Base-by-base conservation (phyloP, 2,888 invertebrate genomes). In the Frankliniella fusca region DNA sequence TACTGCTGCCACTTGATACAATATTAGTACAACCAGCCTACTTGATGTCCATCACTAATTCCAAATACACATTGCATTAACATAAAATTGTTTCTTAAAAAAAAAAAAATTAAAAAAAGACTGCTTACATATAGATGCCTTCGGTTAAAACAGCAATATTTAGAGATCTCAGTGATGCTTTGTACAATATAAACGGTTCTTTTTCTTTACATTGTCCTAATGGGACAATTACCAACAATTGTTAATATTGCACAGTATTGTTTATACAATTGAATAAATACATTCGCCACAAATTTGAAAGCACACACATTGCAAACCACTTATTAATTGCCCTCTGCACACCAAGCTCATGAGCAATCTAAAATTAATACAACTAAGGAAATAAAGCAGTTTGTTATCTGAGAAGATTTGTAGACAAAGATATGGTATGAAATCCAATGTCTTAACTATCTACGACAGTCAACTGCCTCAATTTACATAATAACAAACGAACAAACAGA, bases 101-200 rank as follows among this genome's bases (percentile, higher is more conserved):
- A 18, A 18, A 18, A 18, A 54, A 18, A 15, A 18, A 15, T 23
- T 70, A 8, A 23, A 23, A 65, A 23, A 23, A 23, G 11, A n/a
- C 23, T 70, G 23, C 70, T 70, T 70, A 70, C 23, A 70, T 70
- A 70, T 27, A 70, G 23, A 70, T 70, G 70, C 70, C 70, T 70
- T 23, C 70, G 7, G n/a, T 70, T 70, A 70, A 70, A 70, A 70
- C 70, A 70, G 70, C 70, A 23, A n/a, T 70, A 70, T 70, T 70
- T 70, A 70, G 70, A 70, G 70, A 70, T 70, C 70, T 70, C 23
- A 70, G 70, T 70, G 70, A 70, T 70, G 70, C 70, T 70, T 70
- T 70, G 70, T 70, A 70, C 70, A 70, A 70, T 23, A 70, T 70
- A 70, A 23, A 70, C n/a, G 23, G 23, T 70, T 70, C 23, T 70